phyloP scores from a whole-genome alignment of 1,140 invertebrate species.

The Gonioctena quinquepunctata region DNA sequence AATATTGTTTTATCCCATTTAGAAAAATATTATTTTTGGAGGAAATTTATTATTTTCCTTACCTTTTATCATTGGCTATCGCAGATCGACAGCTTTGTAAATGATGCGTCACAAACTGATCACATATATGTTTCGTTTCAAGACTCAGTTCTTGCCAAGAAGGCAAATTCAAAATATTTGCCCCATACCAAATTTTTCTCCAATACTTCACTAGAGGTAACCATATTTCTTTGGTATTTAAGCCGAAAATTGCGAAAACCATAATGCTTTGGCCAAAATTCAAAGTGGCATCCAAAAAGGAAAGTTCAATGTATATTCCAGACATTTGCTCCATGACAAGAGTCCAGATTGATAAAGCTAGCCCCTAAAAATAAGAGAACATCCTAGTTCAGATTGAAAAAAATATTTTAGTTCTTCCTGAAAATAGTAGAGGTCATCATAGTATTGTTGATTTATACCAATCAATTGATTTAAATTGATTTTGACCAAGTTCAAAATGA shows the following conservation, averaged over 20 bases:
- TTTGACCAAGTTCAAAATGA: no score
- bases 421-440: no score
- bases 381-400: no score
- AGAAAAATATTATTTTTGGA: no score
- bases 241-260: conserved; percentile 83
- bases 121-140: conserved; percentile 81
- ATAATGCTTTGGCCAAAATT: conserved; percentile 88
- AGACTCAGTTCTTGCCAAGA: conserved; percentile 72
- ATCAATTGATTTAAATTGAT: no score
- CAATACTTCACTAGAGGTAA: conserved; percentile 67
- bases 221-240: conserved; percentile 75
- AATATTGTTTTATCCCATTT: no score
- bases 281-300: conserved; percentile 86
- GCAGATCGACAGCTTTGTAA: conserved; percentile 77
- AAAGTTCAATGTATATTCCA: conserved; percentile 88
- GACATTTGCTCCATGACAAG: conserved; percentile 82
- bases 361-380: conserved; percentile 63
- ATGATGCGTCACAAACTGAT: conserved; percentile 87
- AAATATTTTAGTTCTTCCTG: not conserved
- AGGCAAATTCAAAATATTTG: conserved; percentile 71
- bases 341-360: conserved; percentile 85
- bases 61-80: conserved; percentile 76
- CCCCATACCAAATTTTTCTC: conserved; percentile 69
- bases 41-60: conserved; percentile 21
- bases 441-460: no score